phyloP scores from a whole-genome alignment of 2,797 vertebrate species.

The Hippopotamyrus pictus region DNA sequence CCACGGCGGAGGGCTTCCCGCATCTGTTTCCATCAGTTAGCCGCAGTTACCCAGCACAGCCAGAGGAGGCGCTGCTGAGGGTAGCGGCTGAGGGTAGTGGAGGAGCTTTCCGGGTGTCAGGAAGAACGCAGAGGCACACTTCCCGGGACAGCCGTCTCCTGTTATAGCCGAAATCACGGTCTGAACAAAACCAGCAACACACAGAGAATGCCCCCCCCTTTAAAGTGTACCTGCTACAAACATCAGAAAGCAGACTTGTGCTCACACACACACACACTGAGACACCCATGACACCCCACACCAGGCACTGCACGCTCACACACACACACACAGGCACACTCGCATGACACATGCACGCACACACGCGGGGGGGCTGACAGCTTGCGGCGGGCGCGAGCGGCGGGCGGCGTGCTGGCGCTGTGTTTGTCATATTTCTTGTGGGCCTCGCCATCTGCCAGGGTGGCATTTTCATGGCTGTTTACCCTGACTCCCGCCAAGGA shows the following conservation, averaged over 20 bases:
- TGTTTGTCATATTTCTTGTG: conserved; percentile 78
- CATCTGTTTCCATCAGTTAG: not conserved
- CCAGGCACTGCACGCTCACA: not conserved
- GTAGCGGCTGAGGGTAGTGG: not conserved
- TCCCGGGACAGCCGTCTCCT: not conserved
- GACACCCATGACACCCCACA: not conserved
- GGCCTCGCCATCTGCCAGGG: conserved; percentile 79
- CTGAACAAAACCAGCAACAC: not conserved
- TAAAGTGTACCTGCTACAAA: not conserved
- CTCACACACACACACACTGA: not conserved
- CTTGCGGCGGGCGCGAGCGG: conserved; percentile 67
- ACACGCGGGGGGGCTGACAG: conserved; percentile 61
- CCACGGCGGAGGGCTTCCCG: not conserved
- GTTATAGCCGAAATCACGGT: not conserved
- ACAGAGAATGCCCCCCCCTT: not conserved
- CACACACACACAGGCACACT: conserved; percentile 4
- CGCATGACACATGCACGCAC: conserved; percentile 15
- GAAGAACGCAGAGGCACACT: not conserved
- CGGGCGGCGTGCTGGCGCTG: conserved; percentile 73
- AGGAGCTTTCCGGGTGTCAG: not conserved
- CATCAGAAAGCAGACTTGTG: not conserved
- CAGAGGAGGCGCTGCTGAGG: not conserved
- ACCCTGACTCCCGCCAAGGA: conserved; percentile 80
- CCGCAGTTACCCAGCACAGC: not conserved
- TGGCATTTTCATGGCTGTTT: conserved; percentile 83